These are phyloP conservation scores for Scrobipalpa atriplicella DNA, from an alignment of 2,888 invertebrate species.

Conservation along the genomic window DNA sequence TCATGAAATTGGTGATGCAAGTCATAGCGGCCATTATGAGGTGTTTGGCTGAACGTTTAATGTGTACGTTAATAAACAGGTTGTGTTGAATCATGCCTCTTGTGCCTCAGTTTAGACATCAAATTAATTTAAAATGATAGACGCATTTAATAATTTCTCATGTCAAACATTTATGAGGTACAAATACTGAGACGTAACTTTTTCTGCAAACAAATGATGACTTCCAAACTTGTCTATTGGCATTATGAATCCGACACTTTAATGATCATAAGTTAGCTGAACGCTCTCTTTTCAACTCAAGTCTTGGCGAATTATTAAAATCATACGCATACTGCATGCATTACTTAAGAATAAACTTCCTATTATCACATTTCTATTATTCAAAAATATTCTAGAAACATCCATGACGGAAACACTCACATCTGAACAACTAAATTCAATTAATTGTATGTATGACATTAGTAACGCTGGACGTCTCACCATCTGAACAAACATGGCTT, in stretches of 20 bases:
- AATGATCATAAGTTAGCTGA: too few species aligned
- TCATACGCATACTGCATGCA: too few species aligned
- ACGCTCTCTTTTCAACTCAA: too few species aligned
- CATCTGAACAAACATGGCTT: slow-evolving; percentile 9
- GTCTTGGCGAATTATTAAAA: too few species aligned
- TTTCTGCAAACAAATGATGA: neutral
- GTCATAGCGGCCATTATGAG: slow-evolving; percentile 10
- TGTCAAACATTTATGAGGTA: neutral
- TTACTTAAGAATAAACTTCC: too few species aligned
- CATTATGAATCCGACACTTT: too few species aligned
- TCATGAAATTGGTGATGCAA: slow-evolving; percentile 19
- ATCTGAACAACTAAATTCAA: neutral
- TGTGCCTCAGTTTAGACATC: neutral
- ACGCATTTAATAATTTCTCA: slow-evolving; percentile 1
- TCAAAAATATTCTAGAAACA: neutral
- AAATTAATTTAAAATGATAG: slow-evolving; percentile 13
- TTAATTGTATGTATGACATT: neutral
- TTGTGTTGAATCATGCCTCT: slow-evolving; percentile 13
- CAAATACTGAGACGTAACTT: neutral
- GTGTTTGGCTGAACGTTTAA: slow-evolving; percentile 9
- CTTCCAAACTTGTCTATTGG: neutral
- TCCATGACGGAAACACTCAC: neutral
- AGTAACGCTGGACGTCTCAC: slow-evolving; percentile 3
- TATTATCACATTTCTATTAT: too few species aligned
- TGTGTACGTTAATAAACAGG: slow-evolving; percentile 3